A percentile compares a stretch with the other conserved stretches of the same genome.
Conservation (phyloP, 2,797 vertebrate genomes). For the Sitta carolinensis region DNA sequence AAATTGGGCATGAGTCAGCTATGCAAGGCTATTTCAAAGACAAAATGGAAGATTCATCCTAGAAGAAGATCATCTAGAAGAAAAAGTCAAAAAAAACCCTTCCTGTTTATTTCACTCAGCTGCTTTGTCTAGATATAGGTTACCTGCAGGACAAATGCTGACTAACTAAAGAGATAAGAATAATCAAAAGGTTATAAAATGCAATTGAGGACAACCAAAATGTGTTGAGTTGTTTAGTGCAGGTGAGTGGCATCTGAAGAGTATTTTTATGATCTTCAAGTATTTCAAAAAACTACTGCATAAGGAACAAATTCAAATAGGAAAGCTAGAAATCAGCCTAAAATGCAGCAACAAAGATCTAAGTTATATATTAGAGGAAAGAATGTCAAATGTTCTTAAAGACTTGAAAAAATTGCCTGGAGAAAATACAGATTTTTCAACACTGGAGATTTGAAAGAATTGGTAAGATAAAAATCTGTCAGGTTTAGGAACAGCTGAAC, state of each 20-base stretch:
- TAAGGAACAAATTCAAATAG: neutral
- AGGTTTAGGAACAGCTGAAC: neutral
- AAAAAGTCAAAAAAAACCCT: neutral
- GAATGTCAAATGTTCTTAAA: neutral
- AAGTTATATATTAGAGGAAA: neutral
- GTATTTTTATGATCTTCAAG: neutral
- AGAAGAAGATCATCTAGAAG: neutral
- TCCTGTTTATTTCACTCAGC: neutral
- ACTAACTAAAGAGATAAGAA: neutral
- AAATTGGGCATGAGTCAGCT: slow-evolving; percentile 35
- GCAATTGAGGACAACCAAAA: neutral
- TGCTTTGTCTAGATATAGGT: neutral
- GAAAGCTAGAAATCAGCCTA: neutral
- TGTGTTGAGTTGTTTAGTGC: neutral
- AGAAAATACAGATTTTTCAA: neutral
- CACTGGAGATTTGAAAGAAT: neutral
- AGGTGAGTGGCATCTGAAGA: neutral
- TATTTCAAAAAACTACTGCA: neutral
- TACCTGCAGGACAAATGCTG: neutral
- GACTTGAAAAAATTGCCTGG: neutral
- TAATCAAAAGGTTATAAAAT: neutral
- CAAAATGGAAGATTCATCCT: neutral
- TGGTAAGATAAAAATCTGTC: neutral
- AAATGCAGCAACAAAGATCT: neutral
- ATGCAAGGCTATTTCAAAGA: slow-evolving; percentile 12